These are phyloP conservation scores for Drosophila kepulauana DNA, from an alignment of 1,140 invertebrate species.

Conservation along the genomic window DNA sequence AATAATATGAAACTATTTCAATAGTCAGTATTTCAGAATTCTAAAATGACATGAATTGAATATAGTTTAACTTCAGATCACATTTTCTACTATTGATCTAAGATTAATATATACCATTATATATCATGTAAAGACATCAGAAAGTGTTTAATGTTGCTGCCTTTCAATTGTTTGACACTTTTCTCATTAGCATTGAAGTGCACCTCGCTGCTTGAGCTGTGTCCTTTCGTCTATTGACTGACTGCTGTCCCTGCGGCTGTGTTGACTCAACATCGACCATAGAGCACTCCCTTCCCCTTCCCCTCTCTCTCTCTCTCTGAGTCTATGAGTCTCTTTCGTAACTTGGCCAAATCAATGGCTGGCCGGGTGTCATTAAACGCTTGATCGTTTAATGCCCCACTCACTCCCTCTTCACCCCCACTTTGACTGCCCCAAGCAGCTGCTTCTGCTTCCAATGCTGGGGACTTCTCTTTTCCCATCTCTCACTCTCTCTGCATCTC, in stretches of 20 bases:
- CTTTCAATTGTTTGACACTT: background rate
- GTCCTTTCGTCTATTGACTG: conserved; percentile 68
- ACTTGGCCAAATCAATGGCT: conserved; percentile 80
- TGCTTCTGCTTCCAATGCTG: conserved; percentile 16
- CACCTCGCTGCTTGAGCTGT: conserved; percentile 19
- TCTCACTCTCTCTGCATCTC: conserved; percentile 20
- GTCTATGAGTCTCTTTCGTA: conserved; percentile 38
- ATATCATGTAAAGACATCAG: too few species aligned
- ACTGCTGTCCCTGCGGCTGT: conserved; percentile 72
- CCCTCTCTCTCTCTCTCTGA: background rate
- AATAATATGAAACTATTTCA: too few species aligned
- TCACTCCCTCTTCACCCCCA: background rate
- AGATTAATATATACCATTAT: too few species aligned
- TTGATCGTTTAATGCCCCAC: conserved; percentile 78
- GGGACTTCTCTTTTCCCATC: conserved; percentile 3
- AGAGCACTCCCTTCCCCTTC: conserved; percentile 6
- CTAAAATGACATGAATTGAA: too few species aligned
- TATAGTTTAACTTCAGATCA: too few species aligned
- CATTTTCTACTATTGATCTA: too few species aligned
- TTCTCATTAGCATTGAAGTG: background rate
- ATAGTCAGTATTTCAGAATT: too few species aligned
- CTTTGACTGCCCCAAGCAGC: background rate
- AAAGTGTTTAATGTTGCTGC: too few species aligned
- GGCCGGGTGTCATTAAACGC: conserved; percentile 81
- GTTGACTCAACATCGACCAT: conserved; percentile 68